phyloP scores from a whole-genome alignment of 2,797 vertebrate genomes.

The Aeoliscus strigatus region DNA sequence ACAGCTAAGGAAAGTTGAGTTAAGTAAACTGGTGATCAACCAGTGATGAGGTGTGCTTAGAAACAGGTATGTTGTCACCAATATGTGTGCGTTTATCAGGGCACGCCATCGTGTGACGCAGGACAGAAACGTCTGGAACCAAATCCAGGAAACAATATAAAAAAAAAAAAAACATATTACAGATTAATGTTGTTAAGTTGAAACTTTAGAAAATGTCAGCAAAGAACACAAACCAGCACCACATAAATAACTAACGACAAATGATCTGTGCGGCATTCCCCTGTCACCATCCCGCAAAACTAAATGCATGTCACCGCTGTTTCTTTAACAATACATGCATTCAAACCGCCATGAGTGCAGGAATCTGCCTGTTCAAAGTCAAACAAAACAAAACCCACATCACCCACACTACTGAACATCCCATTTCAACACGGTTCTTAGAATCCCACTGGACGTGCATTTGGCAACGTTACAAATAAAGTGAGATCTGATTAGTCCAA shows the following conservation, averaged over 20 bases:
- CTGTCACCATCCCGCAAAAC: constrained; percentile 37
- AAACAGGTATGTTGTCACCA: constrained; percentile 12
- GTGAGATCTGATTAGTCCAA: constrained; percentile 53
- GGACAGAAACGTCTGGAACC: constrained; percentile 13
- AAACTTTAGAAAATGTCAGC: constrained; percentile 5
- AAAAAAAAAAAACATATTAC: constrained; percentile 11
- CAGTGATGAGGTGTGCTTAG: constrained; percentile 15
- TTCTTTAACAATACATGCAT: constrained; percentile 53
- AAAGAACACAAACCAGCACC: constrained; percentile 3
- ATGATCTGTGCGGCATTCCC: constrained; percentile 26
- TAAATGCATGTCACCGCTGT: constrained; percentile 42
- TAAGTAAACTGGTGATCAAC: constrained; percentile 11
- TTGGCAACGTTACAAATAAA: constrained; percentile 42
- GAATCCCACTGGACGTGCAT: no score
- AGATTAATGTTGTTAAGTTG: constrained; percentile 9
- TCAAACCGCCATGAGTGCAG: constrained; percentile 51
- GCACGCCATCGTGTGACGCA: no score
- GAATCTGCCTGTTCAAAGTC: constrained; percentile 42
- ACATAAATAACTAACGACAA: constrained; percentile 19
- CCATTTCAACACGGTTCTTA: constrained; percentile 54
- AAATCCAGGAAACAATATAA: constrained; percentile 6
- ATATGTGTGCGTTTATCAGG: constrained; percentile 28
- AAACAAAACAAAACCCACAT: constrained; percentile 53
- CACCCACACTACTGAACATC: constrained; percentile 21
- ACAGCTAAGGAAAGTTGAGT: constrained; percentile 5